Base-by-base conservation (phyloP, 2,888 invertebrate species). In the Suillia variegata region DNA sequence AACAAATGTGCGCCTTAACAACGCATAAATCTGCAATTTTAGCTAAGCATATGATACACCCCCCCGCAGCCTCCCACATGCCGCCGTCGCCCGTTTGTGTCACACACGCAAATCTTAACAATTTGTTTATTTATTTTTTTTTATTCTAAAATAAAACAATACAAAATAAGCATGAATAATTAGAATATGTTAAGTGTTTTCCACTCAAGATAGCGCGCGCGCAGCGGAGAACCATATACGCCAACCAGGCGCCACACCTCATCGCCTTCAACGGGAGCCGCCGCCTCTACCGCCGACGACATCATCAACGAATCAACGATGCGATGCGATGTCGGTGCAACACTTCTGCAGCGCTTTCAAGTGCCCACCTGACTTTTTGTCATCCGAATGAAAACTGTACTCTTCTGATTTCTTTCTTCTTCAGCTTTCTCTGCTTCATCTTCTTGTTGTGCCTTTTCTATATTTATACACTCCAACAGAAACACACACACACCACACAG, bases 141-240 rank as follows among this genome's bases (percentile, higher is more conserved):
- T n/a, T n/a, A n/a, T n/a, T n/a, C n/a, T n/a, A n/a, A n/a, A n/a
- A n/a, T n/a, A n/a, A 38, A 73, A 77, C 75, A 75, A 75, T 74
- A 72, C 68, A 71, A 75, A 76, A 77, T 76, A 76, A 77, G 76
- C 75, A 74, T 73, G 76, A 76, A 77, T 78, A 77, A 77, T 77
- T 77, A 77, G 77, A 77, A 77, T 77, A 77, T 76, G 77, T 77
- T 78, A 77, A 77, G 78, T 76, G 77, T 75, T 75, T 74, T 38
- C 45, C 17, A 5, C 45, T 20, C 45, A 38, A 8, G 4, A n/a
- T n/a, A 13, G n/a, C 12, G 38, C 38, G 5, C 12, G 12, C 6
- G 45, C 18, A 18, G 45, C 18, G 20, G 4, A 4, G 20, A 45
- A 20, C 6, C n/a, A n/a, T n/a, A n/a, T 13, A 4, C 38, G 38